Conservation (phyloP, 2,113 vertebrate genomes). For the Zapornia atra region DNA sequence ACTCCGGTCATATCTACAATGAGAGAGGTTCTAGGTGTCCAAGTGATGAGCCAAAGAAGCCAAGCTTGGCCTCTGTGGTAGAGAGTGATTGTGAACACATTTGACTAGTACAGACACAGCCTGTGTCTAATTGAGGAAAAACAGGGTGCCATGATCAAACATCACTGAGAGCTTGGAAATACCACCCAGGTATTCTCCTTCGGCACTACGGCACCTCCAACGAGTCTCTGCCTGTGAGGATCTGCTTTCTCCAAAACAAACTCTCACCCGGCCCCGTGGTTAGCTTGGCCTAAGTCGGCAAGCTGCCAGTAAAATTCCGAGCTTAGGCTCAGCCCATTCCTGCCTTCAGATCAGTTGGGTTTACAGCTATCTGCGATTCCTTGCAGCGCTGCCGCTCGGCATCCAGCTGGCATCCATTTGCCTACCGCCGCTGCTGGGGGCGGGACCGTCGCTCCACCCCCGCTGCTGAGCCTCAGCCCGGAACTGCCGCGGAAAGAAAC, state of each 20-base stretch:
- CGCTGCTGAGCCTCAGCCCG: rapidly evolving
- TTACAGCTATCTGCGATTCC: neutral
- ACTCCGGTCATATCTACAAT: neutral
- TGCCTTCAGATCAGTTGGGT: neutral
- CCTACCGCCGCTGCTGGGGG: neutral
- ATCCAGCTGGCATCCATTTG: neutral
- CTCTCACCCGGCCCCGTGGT: neutral
- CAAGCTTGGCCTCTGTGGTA: neutral
- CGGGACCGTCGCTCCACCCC: neutral
- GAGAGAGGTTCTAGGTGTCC: neutral
- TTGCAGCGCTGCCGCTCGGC: neutral
- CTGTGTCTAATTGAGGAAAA: neutral
- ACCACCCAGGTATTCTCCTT: neutral
- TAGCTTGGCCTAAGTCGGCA: neutral
- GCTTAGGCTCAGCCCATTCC: neutral
- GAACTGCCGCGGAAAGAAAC: neutral
- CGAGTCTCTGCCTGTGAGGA: neutral
- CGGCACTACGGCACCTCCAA: neutral
- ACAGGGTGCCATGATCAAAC: neutral
- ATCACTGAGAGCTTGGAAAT: neutral
- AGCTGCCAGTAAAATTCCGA: neutral
- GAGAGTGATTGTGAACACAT: neutral
- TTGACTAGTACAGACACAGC: neutral
- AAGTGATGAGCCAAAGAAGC: neutral
- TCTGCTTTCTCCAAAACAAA: neutral